These are phyloP conservation scores for Jacana jacana DNA, from an alignment of 2,113 vertebrate genomes.

Conservation along the genomic window DNA sequence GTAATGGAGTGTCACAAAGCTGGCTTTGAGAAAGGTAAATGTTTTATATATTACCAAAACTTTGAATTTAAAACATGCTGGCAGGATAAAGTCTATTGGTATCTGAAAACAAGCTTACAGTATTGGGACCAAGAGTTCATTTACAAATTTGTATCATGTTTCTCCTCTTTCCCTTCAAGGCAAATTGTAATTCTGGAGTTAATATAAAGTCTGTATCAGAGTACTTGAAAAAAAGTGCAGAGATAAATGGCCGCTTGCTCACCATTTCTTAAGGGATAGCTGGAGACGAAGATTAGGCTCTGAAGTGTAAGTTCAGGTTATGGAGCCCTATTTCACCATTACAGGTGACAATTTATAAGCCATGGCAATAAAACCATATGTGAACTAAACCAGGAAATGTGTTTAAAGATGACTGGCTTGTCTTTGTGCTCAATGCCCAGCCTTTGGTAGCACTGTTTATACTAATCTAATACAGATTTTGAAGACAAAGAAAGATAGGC, in stretches of 20 bases:
- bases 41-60: conserved; percentile 63
- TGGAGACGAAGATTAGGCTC: conserved; percentile 48
- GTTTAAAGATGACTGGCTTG: conserved; percentile 28
- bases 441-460: conserved; percentile 22
- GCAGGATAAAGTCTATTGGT: conserved; percentile 29
- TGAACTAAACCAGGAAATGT: conserved; percentile 53
- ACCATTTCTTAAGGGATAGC: conserved; percentile 55
- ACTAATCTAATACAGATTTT: conserved; percentile 38
- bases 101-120: conserved; percentile 54
- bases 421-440: conserved; percentile 22
- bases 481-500: conserved; percentile 36
- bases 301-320: conserved; percentile 57
- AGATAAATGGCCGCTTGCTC: conserved; percentile 60
- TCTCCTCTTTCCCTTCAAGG: conserved; percentile 37
- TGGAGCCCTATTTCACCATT: conserved; percentile 62
- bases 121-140: conserved; percentile 38
- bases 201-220: conserved; percentile 32
- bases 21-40: conserved; percentile 57
- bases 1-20: conserved; percentile 67
- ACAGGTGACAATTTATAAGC: conserved; percentile 64
- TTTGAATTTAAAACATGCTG: conserved; percentile 63
- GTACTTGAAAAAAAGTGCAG: conserved; percentile 22
- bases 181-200: conserved; percentile 50
- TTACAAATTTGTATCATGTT: conserved; percentile 53
- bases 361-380: conserved; percentile 51